Evolutionary conservation across 2,888 invertebrate species (phyloP), one percentile per base, ranked within the genome.

Genomic region (Chaitophorus viminalis): DNA sequence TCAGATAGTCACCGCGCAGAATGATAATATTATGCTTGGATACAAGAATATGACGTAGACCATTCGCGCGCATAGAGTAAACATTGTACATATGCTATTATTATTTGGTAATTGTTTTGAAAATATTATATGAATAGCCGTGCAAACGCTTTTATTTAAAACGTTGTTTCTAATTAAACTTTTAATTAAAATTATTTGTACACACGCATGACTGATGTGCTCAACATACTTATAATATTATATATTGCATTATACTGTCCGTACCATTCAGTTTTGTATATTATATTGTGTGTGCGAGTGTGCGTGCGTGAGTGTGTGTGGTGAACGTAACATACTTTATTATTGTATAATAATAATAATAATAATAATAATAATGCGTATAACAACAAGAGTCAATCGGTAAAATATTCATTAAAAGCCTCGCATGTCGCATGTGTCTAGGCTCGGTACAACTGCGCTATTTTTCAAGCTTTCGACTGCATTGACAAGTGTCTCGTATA

Each of bases 401-500:
- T 54, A 25, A 39, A 60, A 60, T 78, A 78, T 81, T 68, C 65
- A 68, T 81, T 79, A 39, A 65, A 39, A 65, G 39, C 17, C 36
- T 18, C 65, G 39, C 29, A n/a, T 36, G 29, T 3, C 29, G n/a
- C n/a, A n/a, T n/a, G n/a, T n/a, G n/a, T n/a, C 21, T 68, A 79
- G 79, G 46, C 31, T 81, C 31, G 31, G 21, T 70, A 46, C 68
- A 68, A 46, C 81, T 29, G 81, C 39, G 29, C 81, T 81, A 68
- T 81, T 81, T 81, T 31, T n/a, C n/a, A n/a, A n/a, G n/a, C n/a
- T n/a, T n/a, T n/a, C 70, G 46, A 46, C 68, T 39, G 46, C 81
- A 46, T 70, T 81, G 81, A 81, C 81, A 68, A 70, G 81, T 70
- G 81, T 81, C 81, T 81, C 81, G 29, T n/a, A n/a, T n/a, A n/a